Conservation (phyloP, 2,113 vertebrate genomes). For the Pseudorectes ferrugineus region DNA sequence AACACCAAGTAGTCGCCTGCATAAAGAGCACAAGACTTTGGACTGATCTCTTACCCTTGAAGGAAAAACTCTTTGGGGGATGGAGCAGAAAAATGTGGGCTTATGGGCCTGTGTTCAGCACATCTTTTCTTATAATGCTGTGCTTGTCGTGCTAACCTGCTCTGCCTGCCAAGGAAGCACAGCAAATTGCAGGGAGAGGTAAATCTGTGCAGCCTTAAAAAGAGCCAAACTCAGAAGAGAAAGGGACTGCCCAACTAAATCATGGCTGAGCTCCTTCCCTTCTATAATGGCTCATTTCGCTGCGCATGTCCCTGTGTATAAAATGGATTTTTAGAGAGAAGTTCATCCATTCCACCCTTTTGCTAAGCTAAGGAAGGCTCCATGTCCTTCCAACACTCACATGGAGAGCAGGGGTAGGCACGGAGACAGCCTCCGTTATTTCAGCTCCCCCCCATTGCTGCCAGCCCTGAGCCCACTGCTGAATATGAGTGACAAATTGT, state of each 20-base stretch:
- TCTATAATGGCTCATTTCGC: not conserved
- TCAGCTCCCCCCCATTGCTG: not conserved
- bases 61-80: not conserved
- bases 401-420: not conserved
- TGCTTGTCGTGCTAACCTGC: not conserved
- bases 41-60: not conserved
- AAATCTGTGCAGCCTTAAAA: not conserved
- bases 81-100: not conserved
- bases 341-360: not conserved
- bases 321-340: not conserved
- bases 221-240: not conserved
- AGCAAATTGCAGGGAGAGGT: not conserved
- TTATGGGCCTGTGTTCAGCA: not conserved
- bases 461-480: not conserved
- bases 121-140: not conserved
- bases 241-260: not conserved
- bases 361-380: not conserved
- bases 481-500: slow-evolving; percentile 13
- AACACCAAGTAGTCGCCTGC: not conserved
- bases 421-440: not conserved
- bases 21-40: not conserved
- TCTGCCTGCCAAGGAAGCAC: slow-evolving; percentile 20
- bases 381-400: accelerated
- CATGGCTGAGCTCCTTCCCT: not conserved
- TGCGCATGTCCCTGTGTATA: not conserved